Base-by-base conservation (phyloP, 2,888 invertebrate genomes). In the Drosophila putrida region DNA sequence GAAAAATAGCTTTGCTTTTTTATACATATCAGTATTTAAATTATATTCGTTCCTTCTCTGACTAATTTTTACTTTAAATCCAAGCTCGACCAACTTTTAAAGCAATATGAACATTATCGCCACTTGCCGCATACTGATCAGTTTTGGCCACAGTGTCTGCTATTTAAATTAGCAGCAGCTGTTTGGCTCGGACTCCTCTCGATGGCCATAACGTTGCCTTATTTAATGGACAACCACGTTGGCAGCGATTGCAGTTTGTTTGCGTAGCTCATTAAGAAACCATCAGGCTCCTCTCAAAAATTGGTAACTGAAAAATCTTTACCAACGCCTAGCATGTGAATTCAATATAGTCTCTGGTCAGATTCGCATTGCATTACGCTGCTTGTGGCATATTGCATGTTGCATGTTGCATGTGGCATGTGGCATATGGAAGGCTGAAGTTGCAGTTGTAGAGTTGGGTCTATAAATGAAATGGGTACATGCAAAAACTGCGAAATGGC, bases 221-320 rank as follows among this genome's bases (percentile, higher is more conserved):
- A 75, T 76, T 75, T 72, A 75, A 75, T 77, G 75, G 62, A 33
- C 53, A 41, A 65, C 41, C 77, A 60, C 65, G 68, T 54, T 53
- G 39, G 62, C 62, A 55, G 49, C 55, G 58, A 65, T 63, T 79
- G 70, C 76, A 73, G 68, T 78, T 75, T 61, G 64, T 65, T 58
- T 60, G 58, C 68, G 57, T 54, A 72, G 73, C 78, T 82, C 82
- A 82, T 82, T 82, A 82, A 82, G 86, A 86, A 82, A 71, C 83
- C 82, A 82, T 82, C 83, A 78, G 81, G 46, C 54, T 63, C 54
- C 44, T 41, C 38, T 20, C 20, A 20, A 50, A 72, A 68, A 20
- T 53, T 54, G 63, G 10, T 61, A 64, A 64, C 59, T 63, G 59
- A 15, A 53, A 69, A 72, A 49, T 78, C 63, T 67, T 72, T 58